Base-by-base conservation (phyloP, 2,113 vertebrate genomes). In the Sceloporus undulatus region DNA sequence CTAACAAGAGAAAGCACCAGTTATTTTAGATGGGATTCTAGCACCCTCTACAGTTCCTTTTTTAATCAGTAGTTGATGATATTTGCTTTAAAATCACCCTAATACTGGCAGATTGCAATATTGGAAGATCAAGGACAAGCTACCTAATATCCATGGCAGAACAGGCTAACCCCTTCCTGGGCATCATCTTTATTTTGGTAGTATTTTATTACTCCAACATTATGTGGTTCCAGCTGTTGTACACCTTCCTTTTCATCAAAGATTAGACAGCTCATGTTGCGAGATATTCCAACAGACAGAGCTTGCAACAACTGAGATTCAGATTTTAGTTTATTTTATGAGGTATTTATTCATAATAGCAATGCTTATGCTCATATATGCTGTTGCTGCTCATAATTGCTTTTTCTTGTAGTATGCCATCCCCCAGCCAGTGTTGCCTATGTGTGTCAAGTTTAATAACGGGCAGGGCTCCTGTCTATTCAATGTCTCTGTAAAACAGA, bases 31-130 rank as follows among this genome's bases (percentile, higher is more conserved):
- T 83, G n/a, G 48, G 81, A 40, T 70, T 70, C 59, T 70, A 88
- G 87, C 81, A 78, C 87, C 87, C 73, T 23, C 87, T 88, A 54
- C 42, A 29, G 87, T 78, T 78, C 62, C 11, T 83, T 9, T 21
- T 59, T 40, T 54, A 74, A 23, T 56, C 62, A 78, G n/a, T 48
- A 52, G 34, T 70, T 54, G 7, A 54, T 34, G 19, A 52, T 11
- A 73, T 59, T 77, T 77, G 11, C 34, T 83, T 54, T 38, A 40
- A 48, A 18, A 40, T 85, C 18, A 75, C 42, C 54, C 14, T 75
- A 25, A 65, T 65, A 56, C 3, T 42, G 56, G 38, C 70, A 76
- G 34, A 40, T 21, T 40, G 23, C 29, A n/a, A 82, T 42, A 75
- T n/a, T 8, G 9, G 10, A 74, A 1, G 27, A 52, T 13, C 25